Percentiles rank a stretch among this genome's conserved stretches.
These are phyloP conservation scores for Callocephalon fimbriatum DNA, from an alignment of 2,113 vertebrate species.

Conservation along the genomic window DNA sequence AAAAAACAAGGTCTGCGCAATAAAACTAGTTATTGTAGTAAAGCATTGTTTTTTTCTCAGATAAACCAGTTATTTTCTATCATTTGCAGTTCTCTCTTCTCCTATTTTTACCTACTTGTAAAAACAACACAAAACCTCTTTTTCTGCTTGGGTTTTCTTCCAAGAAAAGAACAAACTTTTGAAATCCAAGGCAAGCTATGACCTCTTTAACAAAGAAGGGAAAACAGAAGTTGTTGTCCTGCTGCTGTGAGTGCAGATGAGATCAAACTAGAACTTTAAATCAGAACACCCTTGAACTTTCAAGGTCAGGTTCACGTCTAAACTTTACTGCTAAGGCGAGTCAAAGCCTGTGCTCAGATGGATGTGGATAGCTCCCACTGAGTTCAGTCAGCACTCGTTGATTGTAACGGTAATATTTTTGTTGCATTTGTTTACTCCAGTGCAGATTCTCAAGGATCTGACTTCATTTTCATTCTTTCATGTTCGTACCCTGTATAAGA, in stretches of 20 bases:
- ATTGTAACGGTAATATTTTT: conserved; percentile 56
- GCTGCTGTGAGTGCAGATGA: conserved; percentile 1
- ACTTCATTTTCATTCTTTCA: conserved; percentile 25
- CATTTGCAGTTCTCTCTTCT: neutral
- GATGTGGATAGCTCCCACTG: conserved; percentile 55
- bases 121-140: neutral
- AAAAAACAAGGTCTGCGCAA: neutral
- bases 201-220: neutral
- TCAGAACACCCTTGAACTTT: conserved; percentile 53
- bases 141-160: neutral
- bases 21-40: neutral
- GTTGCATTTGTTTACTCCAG: conserved; percentile 35
- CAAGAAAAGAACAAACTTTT: neutral
- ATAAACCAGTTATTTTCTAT: neutral
- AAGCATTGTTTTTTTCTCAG: neutral
- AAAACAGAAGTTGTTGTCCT: conserved; percentile 42
- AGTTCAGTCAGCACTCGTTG: conserved; percentile 22
- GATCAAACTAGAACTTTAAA: conserved; percentile 30
- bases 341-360: conserved; percentile 57
- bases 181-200: neutral
- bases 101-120: neutral
- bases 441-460: conserved; percentile 23
- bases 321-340: conserved; percentile 32
- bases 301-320: conserved; percentile 37
- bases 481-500: neutral